Evolutionary conservation across 2,797 vertebrate genomes (phyloP).

Genomic region (Anas bahamensis): DNA sequence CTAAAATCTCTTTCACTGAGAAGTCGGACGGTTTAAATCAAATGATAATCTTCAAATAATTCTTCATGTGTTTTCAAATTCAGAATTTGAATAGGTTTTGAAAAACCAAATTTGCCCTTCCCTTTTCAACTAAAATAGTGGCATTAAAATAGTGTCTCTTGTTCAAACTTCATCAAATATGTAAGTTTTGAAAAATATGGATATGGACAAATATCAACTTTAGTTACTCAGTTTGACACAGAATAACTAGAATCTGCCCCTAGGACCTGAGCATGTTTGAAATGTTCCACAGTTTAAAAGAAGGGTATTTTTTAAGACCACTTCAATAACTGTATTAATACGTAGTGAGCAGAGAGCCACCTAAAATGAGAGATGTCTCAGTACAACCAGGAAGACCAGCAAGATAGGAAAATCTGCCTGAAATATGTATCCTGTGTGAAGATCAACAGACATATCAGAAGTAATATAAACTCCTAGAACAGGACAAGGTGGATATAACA

Average conservation of each 20-base stretch:
- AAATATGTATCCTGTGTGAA: neutral
- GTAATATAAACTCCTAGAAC: neutral
- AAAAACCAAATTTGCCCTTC: neutral
- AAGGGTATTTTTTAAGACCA: neutral
- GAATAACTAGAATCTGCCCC: neutral
- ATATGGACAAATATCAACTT: neutral
- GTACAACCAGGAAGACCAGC: neutral
- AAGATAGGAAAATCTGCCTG: neutral
- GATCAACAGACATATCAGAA: neutral
- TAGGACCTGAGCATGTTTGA: neutral
- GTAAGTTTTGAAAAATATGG: neutral
- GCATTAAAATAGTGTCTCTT: neutral
- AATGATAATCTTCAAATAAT: neutral
- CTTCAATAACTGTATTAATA: neutral
- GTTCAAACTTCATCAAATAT: neutral
- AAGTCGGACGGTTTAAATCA: neutral
- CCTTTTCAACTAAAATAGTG: neutral
- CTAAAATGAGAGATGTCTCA: neutral
- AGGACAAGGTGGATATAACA: neutral
- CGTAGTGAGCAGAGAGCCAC: neutral
- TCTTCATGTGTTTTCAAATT: neutral
- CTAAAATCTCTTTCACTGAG: neutral
- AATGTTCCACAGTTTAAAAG: neutral
- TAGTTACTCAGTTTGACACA: neutral
- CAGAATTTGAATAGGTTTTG: neutral